Evolutionary conservation across 2,113 vertebrate species (phyloP).

Genomic region (Calyptommatus sinebrachiatus): DNA sequence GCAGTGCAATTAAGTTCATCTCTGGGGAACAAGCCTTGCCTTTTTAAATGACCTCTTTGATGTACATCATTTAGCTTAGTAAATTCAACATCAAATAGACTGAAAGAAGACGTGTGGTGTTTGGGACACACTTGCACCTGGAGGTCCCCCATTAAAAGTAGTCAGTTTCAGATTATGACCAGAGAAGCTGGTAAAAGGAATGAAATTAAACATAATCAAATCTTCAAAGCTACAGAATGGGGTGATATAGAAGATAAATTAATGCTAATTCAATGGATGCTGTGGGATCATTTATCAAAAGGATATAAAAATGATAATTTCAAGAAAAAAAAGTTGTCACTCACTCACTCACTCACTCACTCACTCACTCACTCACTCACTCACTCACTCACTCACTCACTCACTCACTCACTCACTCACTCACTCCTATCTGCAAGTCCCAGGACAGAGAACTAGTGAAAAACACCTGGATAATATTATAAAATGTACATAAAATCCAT

Average conservation of each 20-base stretch:
- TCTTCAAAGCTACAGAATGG: background rate
- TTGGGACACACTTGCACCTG: background rate
- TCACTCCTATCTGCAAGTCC: too few relatives aligned
- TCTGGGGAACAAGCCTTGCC: fast-evolving
- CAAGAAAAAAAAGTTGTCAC: too few relatives aligned
- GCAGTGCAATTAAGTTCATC: fast-evolving
- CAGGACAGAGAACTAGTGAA: too few relatives aligned
- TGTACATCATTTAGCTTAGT: background rate
- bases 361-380: too few relatives aligned
- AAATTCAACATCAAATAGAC: background rate
- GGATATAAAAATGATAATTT: too few relatives aligned
- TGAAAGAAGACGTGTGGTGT: background rate
- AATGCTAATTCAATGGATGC: background rate
- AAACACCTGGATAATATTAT: too few relatives aligned
- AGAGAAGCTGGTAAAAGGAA: background rate
- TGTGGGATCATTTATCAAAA: too few relatives aligned
- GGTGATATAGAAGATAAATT: background rate
- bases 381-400: too few relatives aligned
- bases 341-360: too few relatives aligned
- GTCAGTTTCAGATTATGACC: slow-evolving; percentile 22
- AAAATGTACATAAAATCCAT: too few relatives aligned
- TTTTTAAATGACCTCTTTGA: background rate
- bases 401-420: too few relatives aligned
- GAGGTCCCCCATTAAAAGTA: slow-evolving; percentile 19
- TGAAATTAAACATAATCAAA: background rate